Evolutionary conservation across 1,140 invertebrate genomes (phyloP).

Genomic region (Carposina sasakii): DNA sequence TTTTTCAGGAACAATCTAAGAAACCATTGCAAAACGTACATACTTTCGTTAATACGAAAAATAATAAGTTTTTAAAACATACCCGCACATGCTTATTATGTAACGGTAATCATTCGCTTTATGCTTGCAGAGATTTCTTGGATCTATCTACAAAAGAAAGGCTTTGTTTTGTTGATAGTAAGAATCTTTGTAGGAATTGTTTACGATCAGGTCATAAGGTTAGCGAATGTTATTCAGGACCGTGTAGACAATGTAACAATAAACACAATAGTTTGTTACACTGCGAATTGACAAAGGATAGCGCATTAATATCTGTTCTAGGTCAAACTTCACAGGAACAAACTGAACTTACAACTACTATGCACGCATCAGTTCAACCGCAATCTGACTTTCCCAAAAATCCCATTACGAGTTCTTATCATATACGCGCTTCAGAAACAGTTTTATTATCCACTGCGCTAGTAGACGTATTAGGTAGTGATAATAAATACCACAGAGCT

Average conservation of each 20-base stretch:
- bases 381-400: background rate
- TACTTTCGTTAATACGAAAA: too few relatives aligned
- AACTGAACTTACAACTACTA: background rate
- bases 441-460: conserved; percentile 6
- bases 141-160: background rate
- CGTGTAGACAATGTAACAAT: background rate
- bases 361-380: background rate
- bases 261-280: background rate
- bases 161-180: background rate
- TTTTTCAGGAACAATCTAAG: too few relatives aligned
- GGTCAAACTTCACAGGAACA: background rate
- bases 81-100: background rate
- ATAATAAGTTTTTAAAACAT: too few relatives aligned
- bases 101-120: background rate
- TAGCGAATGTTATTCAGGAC: background rate
- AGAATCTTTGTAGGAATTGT: background rate
- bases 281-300: too few relatives aligned
- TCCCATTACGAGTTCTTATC: background rate
- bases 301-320: background rate
- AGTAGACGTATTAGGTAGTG: background rate
- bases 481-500: conserved; percentile 4
- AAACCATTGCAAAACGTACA: too few relatives aligned
- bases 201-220: background rate
- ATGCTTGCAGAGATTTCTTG: background rate
- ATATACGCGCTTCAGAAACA: too few relatives aligned